These are phyloP conservation scores for Deilephila elpenor DNA, from an alignment of 2,888 invertebrate species.

Conservation along the genomic window DNA sequence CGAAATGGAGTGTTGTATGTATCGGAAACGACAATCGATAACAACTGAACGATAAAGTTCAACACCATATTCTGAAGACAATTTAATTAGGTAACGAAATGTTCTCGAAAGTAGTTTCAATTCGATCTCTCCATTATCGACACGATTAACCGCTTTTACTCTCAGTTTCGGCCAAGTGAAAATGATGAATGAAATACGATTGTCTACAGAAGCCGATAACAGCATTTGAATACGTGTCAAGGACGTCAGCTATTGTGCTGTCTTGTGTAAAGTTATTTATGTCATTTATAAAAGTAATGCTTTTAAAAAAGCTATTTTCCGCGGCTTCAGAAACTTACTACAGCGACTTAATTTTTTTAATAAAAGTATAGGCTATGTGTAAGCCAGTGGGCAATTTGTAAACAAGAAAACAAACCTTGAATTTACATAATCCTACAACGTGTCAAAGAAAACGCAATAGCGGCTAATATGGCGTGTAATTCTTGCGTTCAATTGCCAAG, in stretches of 20 bases:
- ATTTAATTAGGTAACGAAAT: too few relatives aligned
- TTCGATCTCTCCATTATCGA: constrained; percentile 4
- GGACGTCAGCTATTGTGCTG: constrained; percentile 22
- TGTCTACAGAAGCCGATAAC: constrained; percentile 3
- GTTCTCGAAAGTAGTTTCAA: background rate
- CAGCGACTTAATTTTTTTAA: background rate
- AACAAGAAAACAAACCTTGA: too few relatives aligned
- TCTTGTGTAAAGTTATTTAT: constrained; percentile 21
- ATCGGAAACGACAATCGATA: too few relatives aligned
- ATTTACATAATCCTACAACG: too few relatives aligned
- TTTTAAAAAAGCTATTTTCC: constrained; percentile 4
- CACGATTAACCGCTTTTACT: constrained; percentile 3
- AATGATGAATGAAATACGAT: constrained; percentile 16
- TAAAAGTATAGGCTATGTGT: too few relatives aligned
- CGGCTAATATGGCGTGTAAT: too few relatives aligned
- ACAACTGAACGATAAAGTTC: background rate
- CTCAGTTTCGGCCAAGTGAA: constrained; percentile 13
- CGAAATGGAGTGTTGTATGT: too few relatives aligned
- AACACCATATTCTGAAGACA: background rate
- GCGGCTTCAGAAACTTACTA: background rate
- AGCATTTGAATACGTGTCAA: constrained; percentile 13
- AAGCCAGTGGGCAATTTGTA: too few relatives aligned
- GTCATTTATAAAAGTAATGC: constrained; percentile 13
- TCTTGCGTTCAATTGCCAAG: too few relatives aligned
- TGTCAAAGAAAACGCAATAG: too few relatives aligned